Evolutionary conservation across 2,888 invertebrate genomes (phyloP).

Genomic region (Pemphredon lugubris): DNA sequence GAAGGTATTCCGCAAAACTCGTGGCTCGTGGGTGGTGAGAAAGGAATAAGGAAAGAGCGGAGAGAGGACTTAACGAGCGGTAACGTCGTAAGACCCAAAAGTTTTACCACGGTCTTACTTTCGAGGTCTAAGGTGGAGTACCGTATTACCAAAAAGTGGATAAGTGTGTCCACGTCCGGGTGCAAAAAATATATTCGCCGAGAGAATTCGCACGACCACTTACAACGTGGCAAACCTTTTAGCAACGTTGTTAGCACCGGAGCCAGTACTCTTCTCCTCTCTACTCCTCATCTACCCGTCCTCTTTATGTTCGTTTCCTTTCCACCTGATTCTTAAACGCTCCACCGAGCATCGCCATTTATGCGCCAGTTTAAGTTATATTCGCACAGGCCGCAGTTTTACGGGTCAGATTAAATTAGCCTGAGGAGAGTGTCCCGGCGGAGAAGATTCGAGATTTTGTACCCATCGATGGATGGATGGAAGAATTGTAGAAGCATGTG

Average conservation of each 20-base stretch:
- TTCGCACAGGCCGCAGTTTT: constrained; percentile 6
- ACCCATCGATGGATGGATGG: no score
- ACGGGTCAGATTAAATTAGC: constrained; percentile 45
- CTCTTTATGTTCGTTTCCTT: constrained; percentile 9
- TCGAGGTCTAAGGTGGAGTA: no score
- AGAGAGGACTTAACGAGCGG: neutral
- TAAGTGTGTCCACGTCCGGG: constrained; percentile 10
- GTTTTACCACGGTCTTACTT: neutral
- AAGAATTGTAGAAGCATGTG: no score
- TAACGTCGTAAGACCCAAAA: neutral
- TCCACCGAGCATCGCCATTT: constrained; percentile 27
- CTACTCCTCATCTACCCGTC: constrained; percentile 11
- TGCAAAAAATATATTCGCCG: constrained; percentile 33
- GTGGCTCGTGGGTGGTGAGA: no score
- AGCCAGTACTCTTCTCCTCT: constrained; percentile 8
- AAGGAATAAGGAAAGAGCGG: no score
- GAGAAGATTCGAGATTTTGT: constrained; percentile 34
- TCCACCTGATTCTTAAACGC: constrained; percentile 38
- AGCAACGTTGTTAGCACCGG: constrained; percentile 48
- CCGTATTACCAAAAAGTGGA: constrained; percentile 21
- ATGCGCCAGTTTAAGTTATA: constrained; percentile 42
- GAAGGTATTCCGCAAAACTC: no score
- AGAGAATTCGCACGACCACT: constrained; percentile 22
- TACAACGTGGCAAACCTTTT: constrained; percentile 44
- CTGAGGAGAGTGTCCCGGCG: constrained; percentile 15